phyloP scores from a whole-genome alignment of 2,888 invertebrate species.

The Halictus quadricinctus region DNA sequence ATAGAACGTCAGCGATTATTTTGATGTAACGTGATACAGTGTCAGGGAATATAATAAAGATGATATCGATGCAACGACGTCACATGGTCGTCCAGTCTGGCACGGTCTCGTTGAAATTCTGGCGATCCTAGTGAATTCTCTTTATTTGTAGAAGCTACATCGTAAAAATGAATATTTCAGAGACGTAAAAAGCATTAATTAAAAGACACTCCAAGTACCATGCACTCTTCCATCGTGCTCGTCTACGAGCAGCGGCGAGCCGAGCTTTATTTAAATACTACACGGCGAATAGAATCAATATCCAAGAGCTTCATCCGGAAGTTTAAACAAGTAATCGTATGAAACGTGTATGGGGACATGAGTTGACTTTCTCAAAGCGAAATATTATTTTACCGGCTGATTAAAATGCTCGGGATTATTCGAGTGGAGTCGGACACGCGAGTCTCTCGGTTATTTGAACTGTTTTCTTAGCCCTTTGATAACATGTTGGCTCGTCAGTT shows the following conservation, averaged over 20 bases:
- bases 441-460: neutral
- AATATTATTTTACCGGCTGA: conserved; percentile 1
- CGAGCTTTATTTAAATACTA: neutral
- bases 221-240: neutral
- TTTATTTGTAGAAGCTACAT: neutral
- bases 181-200: neutral
- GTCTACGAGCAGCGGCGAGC: neutral
- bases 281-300: neutral
- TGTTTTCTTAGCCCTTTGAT: neutral
- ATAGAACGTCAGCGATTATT: neutral
- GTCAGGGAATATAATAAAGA: neutral
- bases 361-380: neutral
- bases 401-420: neutral
- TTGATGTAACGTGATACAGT: too few relatives aligned
- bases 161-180: conserved; percentile 3
- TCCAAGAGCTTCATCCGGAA: neutral
- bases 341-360: neutral
- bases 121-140: neutral
- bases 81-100: neutral
- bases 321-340: neutral
- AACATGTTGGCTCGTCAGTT: neutral
- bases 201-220: neutral
- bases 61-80: neutral
- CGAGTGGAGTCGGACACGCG: neutral
- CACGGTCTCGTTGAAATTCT: neutral